These are phyloP conservation scores for Lagocephalus sceleratus DNA, from an alignment of 2,797 vertebrate genomes.

Conservation along the genomic window DNA sequence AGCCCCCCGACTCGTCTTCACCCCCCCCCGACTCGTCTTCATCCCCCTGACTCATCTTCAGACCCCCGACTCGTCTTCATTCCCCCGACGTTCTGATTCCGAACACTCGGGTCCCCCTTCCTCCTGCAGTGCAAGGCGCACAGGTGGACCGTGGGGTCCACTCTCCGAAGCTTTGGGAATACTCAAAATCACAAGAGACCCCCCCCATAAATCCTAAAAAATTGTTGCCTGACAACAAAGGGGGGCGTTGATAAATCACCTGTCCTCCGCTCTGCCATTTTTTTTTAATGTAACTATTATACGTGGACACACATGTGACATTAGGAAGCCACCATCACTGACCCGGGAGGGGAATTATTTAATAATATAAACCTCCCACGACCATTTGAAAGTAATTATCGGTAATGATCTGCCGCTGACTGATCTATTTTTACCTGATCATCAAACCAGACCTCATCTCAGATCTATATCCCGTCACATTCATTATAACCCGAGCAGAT, in stretches of 20 bases:
- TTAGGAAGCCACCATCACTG: constrained; percentile 30
- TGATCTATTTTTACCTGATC: constrained; percentile 80
- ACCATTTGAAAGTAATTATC: constrained; percentile 75
- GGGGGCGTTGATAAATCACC: constrained; percentile 39
- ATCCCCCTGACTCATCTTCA: too few relatives aligned
- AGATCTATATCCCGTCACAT: constrained; percentile 76
- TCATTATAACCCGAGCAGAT: constrained; percentile 63
- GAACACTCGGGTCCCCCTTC: too few relatives aligned
- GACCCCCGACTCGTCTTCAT: constrained; percentile 26
- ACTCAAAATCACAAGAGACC: background rate
- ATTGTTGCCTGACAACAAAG: constrained; percentile 41
- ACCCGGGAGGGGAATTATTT: constrained; percentile 53
- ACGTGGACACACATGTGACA: constrained; percentile 23
- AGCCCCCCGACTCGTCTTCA: constrained; percentile 26
- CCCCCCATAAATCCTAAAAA: constrained; percentile 28
- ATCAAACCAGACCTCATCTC: constrained; percentile 73
- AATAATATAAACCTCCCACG: constrained; percentile 49
- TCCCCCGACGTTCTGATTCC: constrained; percentile 43
- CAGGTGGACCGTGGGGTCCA: background rate
- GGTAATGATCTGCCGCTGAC: constrained; percentile 72
- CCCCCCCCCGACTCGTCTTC: constrained; percentile 27
- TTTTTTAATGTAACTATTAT: constrained; percentile 36
- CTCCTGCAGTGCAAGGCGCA: background rate
- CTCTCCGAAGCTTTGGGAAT: constrained; percentile 22
- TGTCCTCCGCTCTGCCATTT: constrained; percentile 15